phyloP scores from a whole-genome alignment of 2,888 invertebrate genomes.

The Tridacna crocea region DNA sequence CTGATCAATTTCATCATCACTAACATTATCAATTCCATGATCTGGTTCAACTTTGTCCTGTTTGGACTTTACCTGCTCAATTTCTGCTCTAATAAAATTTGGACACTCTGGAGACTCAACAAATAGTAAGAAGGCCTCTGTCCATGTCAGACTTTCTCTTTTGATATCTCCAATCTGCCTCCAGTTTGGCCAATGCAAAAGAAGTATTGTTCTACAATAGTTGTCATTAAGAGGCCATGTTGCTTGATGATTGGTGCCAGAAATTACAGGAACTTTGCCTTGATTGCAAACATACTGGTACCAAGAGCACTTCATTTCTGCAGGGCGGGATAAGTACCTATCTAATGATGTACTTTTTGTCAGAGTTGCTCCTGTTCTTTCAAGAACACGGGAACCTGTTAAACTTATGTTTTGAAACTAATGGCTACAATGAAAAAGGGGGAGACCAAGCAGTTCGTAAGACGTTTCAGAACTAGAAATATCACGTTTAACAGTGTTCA shows the following conservation, averaged over 20 bases:
- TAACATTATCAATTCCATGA: not conserved
- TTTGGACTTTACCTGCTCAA: not conserved
- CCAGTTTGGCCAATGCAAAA: no score
- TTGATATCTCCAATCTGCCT: no score
- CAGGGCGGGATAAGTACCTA: no score
- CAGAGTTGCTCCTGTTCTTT: not conserved
- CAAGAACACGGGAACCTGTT: slow-evolving; percentile 38
- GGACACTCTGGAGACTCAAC: not conserved
- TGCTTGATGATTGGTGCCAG: not conserved
- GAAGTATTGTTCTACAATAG: no score
- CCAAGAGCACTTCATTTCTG: not conserved
- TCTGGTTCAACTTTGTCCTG: not conserved
- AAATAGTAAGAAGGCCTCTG: not conserved
- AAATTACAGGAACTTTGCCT: slow-evolving; percentile 6
- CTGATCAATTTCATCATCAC: slow-evolving; percentile 18
- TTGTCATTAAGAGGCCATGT: not conserved
- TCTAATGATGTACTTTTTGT: no score
- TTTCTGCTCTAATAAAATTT: not conserved
- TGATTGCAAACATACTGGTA: not conserved
- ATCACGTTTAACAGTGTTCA: no score
- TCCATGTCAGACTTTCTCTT: not conserved
- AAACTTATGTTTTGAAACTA: slow-evolving; percentile 57
- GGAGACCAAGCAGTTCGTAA: not conserved
- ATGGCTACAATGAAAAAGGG: slow-evolving; percentile 50
- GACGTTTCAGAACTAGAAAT: not conserved